Evolutionary conservation across 64 coral and sea anemone genomes (phyloP).

Genomic region (Stylophora pistillata): DNA sequence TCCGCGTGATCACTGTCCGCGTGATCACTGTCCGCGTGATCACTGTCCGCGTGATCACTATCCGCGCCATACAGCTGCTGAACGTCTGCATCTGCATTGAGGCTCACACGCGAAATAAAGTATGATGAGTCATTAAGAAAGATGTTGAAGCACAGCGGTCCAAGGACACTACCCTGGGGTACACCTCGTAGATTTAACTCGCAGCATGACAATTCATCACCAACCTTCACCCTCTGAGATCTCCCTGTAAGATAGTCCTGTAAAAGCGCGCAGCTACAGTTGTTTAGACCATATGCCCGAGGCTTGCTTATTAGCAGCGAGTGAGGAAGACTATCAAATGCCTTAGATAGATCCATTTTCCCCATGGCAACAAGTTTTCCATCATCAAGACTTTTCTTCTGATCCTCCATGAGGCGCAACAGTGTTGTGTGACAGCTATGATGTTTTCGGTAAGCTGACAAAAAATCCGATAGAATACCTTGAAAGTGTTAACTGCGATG

Average conservation of each 20-base stretch:
- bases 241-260: slow-evolving; percentile 2
- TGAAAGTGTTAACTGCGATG: too few species aligned
- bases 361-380: too few species aligned
- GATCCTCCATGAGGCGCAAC: too few species aligned
- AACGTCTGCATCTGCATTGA: slow-evolving; percentile 47
- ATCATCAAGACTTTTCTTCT: too few species aligned
- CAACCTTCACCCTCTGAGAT: too few species aligned
- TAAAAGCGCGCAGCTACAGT: not conserved
- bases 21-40: too few species aligned
- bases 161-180: not conserved
- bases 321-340: slow-evolving; percentile 5
- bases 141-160: not conserved
- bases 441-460: too few species aligned
- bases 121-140: slow-evolving; percentile 12
- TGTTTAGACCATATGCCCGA: slow-evolving; percentile 1
- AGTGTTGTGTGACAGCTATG: too few species aligned
- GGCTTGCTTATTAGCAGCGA: not conserved
- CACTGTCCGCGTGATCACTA: slow-evolving; percentile 2
- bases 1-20: too few species aligned
- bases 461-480: too few species aligned
- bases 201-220: not conserved
- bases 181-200: not conserved
- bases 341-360: too few species aligned
- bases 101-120: slow-evolving; percentile 28
- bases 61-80: slow-evolving; percentile 48